phyloP scores from a whole-genome alignment of 2,888 invertebrate species.

The Trissoscelio sp. region DNA sequence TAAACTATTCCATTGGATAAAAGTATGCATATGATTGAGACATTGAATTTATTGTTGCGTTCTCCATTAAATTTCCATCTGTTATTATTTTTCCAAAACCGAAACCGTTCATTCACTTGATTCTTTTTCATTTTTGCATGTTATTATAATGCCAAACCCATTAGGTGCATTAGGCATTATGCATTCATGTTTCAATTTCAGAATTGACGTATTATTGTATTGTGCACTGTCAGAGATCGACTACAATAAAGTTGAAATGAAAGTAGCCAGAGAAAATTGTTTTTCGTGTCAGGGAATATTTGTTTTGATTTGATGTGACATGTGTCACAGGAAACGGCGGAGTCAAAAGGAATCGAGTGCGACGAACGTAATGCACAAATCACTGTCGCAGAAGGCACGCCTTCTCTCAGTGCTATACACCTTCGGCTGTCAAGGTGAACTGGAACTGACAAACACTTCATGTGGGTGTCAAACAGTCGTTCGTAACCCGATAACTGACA shows the following conservation, averaged over 20 bases:
- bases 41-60: too few relatives aligned
- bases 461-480: slow-evolving; percentile 77
- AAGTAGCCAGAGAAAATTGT: slow-evolving; percentile 44
- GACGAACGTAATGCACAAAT: slow-evolving; percentile 66
- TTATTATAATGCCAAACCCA: slow-evolving; percentile 1
- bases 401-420: slow-evolving; percentile 73
- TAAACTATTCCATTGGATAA: too few relatives aligned
- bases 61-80: too few relatives aligned
- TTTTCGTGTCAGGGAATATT: slow-evolving; percentile 27
- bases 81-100: too few relatives aligned
- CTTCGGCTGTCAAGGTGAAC: slow-evolving; percentile 80
- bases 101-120: too few relatives aligned
- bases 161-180: background rate
- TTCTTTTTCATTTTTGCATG: too few relatives aligned
- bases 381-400: slow-evolving; percentile 74
- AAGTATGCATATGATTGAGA: too few relatives aligned
- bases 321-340: slow-evolving; percentile 25
- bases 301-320: slow-evolving; percentile 44
- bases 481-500: slow-evolving; percentile 73
- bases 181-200: slow-evolving; percentile 32
- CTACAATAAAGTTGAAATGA: slow-evolving; percentile 21
- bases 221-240: slow-evolving; percentile 8
- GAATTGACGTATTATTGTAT: slow-evolving; percentile 8
- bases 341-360: slow-evolving; percentile 34
- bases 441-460: slow-evolving; percentile 73